Evolutionary conservation across 92 coral and sea anemone genomes (phyloP).

Genomic region (Muricea muricata): DNA sequence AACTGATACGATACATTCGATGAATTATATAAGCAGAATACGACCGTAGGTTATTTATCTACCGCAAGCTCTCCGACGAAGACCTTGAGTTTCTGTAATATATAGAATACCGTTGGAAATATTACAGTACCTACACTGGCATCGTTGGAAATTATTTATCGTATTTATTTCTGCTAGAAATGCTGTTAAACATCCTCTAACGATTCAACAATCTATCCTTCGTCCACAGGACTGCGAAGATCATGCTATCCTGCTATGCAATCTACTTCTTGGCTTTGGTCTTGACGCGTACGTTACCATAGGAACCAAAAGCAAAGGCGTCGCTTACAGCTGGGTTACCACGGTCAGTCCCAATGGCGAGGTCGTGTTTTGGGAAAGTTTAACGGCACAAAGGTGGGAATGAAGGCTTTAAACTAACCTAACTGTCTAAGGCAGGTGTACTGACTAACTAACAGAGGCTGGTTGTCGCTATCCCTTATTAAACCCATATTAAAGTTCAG

Average conservation of each 20-base stretch:
- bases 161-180: background rate
- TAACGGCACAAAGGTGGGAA: conserved; percentile 94
- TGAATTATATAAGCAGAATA: no score
- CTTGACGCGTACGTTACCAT: conserved; percentile 92
- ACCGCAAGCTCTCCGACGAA: no score
- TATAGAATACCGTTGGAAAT: no score
- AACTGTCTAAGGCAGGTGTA: no score
- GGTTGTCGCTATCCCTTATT: no score
- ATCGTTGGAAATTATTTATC: no score
- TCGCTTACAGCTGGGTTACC: conserved; percentile 93
- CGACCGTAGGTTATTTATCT: no score
- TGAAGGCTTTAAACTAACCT: background rate
- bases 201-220: background rate
- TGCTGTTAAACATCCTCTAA: background rate
- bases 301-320: conserved; percentile 96
- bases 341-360: conserved; percentile 94
- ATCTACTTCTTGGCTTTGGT: conserved; percentile 93
- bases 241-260: conserved; percentile 84
- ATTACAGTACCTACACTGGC: no score
- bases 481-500: no score
- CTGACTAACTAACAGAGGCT: no score
- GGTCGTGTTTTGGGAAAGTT: conserved; percentile 96
- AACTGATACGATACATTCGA: no score
- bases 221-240: conserved; percentile 89
- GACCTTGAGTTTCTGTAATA: no score